phyloP scores from a whole-genome alignment of 2,113 vertebrate genomes.

The Hippocampus barbouri region DNA sequence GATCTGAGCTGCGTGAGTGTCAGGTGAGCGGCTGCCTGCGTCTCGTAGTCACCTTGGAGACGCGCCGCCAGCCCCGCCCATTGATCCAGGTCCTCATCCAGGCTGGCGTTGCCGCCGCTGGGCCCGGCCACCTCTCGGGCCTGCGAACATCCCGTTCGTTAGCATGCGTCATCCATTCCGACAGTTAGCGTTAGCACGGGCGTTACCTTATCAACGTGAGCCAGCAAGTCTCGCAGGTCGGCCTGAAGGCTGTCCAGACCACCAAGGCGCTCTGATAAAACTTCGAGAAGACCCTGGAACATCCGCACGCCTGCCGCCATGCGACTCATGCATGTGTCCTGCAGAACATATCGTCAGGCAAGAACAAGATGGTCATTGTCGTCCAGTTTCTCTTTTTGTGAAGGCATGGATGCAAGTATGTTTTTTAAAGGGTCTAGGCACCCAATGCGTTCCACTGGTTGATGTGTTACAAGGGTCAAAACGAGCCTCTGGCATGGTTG shows the following conservation, averaged over 20 bases:
- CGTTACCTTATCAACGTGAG: slow-evolving; percentile 52
- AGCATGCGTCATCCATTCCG: background rate
- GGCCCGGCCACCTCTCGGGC: slow-evolving; percentile 39
- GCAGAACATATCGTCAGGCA: background rate
- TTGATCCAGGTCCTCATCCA: background rate
- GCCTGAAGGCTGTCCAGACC: slow-evolving; percentile 31
- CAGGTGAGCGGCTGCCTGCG: slow-evolving; percentile 57
- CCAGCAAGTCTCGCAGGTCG: slow-evolving; percentile 57
- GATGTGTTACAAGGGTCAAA: too few species aligned
- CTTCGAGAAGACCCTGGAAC: slow-evolving; percentile 52
- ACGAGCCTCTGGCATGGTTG: too few species aligned
- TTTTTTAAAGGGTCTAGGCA: too few species aligned
- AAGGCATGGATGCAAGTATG: background rate
- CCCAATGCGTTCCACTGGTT: too few species aligned
- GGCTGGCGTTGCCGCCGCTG: fast-evolving
- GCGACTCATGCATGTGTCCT: slow-evolving; percentile 54
- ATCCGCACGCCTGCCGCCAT: slow-evolving; percentile 45
- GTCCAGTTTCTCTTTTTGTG: background rate
- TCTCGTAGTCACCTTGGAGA: slow-evolving; percentile 42
- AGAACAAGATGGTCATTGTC: background rate
- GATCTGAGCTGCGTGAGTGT: slow-evolving; percentile 58
- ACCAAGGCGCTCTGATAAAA: slow-evolving; percentile 1
- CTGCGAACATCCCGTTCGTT: slow-evolving; percentile 31
- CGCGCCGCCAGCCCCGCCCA: slow-evolving; percentile 25
- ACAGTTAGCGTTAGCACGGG: background rate